Evolutionary conservation across 2,888 invertebrate species (phyloP), one percentile per base, ranked within the genome.

Genomic region (Holacanthella duospinosa): DNA sequence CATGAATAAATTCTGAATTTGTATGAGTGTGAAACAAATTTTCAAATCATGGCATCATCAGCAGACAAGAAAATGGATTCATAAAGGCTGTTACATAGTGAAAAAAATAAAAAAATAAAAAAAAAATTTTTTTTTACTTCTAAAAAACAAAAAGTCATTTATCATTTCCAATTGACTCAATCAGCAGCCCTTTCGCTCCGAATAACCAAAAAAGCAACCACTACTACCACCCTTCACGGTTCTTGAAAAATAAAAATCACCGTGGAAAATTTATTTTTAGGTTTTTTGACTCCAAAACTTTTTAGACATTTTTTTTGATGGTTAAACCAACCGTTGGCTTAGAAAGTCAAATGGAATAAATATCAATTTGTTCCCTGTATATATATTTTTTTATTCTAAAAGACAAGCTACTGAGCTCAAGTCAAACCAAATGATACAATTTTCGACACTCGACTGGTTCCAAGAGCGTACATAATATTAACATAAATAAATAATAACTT

Each of bases 161-260:
- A 48, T 48, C 48, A 48, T 48, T 48, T 48, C 48, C 48, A 21
- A 48, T 48, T 48, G 48, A 48, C 48, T 48, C 48, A 48, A 48
- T 48, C 48, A 48, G n/a, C n/a, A n/a, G 48, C 48, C 48, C 48
- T 48, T 48, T 48, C 21, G 4, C 48, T 48, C n/a, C 48, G n/a
- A n/a, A n/a, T n/a, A n/a, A n/a, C n/a, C n/a, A 48, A 48, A 48
- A 48, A 48, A 48, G 16, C 48, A 21, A 48, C 48, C 6, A 48
- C 48, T 21, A 48, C 48, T 21, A 48, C 12, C 48, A 48, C 48
- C 48, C 48, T 9, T n/a, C 48, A 48, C 48, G 48, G 19, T 48
- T 21, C 48, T 48, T 21, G 16, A n/a, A n/a, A n/a, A n/a, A 16
- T n/a, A 21, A 48, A 48, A 48, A 48, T 48, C 48, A 48, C n/a